A percentile compares a stretch with the other conserved stretches of the same genome.
Conservation (phyloP, 2,113 vertebrate genomes). For the Echinops telfairi region DNA sequence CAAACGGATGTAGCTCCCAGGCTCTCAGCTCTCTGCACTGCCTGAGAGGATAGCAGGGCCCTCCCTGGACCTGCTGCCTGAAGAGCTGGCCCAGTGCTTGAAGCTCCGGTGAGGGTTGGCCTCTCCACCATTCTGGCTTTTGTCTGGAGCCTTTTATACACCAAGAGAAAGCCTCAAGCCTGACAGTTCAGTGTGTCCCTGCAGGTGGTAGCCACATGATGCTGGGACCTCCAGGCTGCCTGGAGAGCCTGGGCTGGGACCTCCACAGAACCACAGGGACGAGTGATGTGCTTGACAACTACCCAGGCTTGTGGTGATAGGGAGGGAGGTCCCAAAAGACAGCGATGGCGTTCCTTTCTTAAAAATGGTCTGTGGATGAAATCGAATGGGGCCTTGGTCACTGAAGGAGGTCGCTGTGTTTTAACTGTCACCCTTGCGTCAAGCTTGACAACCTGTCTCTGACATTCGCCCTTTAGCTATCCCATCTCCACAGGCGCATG, state of each 20-base stretch:
- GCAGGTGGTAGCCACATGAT: not conserved
- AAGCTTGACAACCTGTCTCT: not conserved
- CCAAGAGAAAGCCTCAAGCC: not conserved
- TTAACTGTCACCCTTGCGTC: not conserved
- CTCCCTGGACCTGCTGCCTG: not conserved
- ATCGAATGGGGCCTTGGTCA: not conserved
- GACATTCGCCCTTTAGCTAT: not conserved
- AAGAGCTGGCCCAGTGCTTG: not conserved
- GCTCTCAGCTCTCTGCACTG: not conserved
- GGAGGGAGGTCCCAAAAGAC: too few relatives aligned
- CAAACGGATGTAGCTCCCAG: not conserved
- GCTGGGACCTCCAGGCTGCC: not conserved
- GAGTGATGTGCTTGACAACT: not conserved
- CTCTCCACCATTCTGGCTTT: not conserved
- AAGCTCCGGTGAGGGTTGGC: fast-evolving
- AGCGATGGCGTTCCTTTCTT: not conserved
- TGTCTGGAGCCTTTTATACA: too few relatives aligned
- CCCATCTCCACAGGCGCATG: fast-evolving
- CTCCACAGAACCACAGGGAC: not conserved
- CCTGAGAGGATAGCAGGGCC: not conserved
- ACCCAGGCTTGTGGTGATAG: not conserved
- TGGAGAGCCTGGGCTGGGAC: not conserved
- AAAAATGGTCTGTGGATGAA: not conserved
- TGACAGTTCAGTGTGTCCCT: not conserved
- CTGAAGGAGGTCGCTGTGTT: not conserved